These are phyloP conservation scores for Augiades crinisus DNA, from an alignment of 2,888 invertebrate genomes.

Conservation along the genomic window DNA sequence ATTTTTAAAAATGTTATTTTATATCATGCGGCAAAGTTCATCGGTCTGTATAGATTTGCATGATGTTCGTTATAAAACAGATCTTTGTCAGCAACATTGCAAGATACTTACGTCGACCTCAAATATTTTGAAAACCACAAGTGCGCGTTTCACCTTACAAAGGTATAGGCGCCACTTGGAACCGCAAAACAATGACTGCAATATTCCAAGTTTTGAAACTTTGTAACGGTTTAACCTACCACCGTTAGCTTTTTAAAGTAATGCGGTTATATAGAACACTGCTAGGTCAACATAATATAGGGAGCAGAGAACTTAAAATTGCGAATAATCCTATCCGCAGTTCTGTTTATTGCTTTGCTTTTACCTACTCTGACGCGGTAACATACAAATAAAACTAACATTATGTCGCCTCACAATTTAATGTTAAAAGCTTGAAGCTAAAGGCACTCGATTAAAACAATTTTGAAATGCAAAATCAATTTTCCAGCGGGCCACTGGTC, in stretches of 20 bases:
- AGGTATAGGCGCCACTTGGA: conserved; percentile 43
- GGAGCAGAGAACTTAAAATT: conserved; percentile 12
- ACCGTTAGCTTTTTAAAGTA: conserved; percentile 48
- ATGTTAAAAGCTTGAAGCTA: no score
- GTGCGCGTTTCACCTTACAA: conserved; percentile 57
- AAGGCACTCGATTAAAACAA: no score
- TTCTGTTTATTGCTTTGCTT: conserved; percentile 4
- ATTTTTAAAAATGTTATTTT: no score
- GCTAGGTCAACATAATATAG: conserved; percentile 15
- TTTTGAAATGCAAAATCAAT: no score
- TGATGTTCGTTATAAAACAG: conserved; percentile 29
- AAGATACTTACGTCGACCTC: conserved; percentile 44
- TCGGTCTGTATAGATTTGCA: no score
- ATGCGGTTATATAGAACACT: conserved; percentile 33
- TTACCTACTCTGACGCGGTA: conserved; percentile 6
- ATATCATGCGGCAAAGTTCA: no score
- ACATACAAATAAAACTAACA: no score
- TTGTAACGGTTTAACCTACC: conserved; percentile 46
- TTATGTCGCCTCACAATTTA: no score
- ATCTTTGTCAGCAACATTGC: conserved; percentile 40
- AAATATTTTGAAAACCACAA: conserved; percentile 58
- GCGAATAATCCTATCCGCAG: conserved; percentile 8
- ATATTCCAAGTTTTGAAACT: conserved; percentile 61
- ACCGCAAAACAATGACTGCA: conserved; percentile 61
- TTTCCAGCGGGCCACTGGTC: no score